Evolutionary conservation across 2,888 invertebrate genomes (phyloP).

Genomic region (Kryphioiulus occultus): DNA sequence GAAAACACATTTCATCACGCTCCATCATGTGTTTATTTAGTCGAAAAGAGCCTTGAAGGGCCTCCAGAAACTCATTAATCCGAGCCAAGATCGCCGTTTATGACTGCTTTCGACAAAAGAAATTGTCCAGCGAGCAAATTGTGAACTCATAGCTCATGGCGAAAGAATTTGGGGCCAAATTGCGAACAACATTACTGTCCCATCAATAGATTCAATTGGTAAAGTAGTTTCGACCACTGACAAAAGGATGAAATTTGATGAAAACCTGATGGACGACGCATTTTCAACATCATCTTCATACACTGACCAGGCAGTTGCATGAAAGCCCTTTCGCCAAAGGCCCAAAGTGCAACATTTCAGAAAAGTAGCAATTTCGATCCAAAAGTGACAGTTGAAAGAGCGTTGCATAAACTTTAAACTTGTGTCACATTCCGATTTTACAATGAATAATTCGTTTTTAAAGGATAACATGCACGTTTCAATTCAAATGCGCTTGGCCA

Average conservation of each 20-base stretch:
- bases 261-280: no score
- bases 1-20: slow-evolving; percentile 24
- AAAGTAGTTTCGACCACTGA: not conserved
- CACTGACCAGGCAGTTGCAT: no score
- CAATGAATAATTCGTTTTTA: no score
- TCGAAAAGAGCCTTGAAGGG: not conserved
- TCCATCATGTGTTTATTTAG: slow-evolving; percentile 35
- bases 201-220: not conserved
- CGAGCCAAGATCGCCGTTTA: slow-evolving; percentile 1
- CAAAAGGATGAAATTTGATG: not conserved
- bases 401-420: no score
- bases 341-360: no score
- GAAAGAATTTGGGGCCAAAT: not conserved
- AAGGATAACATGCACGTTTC: no score
- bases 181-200: not conserved
- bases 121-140: not conserved
- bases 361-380: no score
- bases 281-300: no score
- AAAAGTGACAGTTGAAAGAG: no score
- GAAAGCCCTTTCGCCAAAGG: no score
- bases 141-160: not conserved
- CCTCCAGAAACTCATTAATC: slow-evolving; percentile 2
- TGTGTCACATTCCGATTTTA: no score
- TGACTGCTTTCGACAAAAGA: slow-evolving; percentile 2
- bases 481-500: no score